A percentile compares a stretch with the other conserved stretches of the same genome.
Evolutionary conservation across 2,888 invertebrate species (phyloP).

Genomic region (Camponotus fellah): DNA sequence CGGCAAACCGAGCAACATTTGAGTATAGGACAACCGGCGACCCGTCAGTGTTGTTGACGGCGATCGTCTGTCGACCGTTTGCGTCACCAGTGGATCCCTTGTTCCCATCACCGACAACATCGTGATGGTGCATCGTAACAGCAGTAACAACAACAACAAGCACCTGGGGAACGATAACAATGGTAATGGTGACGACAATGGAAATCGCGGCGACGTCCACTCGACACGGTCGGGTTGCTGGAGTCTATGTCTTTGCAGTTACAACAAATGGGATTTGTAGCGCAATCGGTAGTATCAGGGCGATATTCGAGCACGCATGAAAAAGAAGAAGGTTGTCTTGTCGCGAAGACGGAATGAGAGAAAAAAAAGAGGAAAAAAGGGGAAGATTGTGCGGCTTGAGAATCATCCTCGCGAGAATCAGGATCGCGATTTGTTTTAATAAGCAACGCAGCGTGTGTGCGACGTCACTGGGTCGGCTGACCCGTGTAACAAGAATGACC

Average conservation of each 20-base stretch:
- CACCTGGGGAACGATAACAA: constrained; percentile 54
- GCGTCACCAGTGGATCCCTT: constrained; percentile 43
- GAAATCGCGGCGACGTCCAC: constrained; percentile 57
- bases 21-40: constrained; percentile 80
- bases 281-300: constrained; percentile 28
- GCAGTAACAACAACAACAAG: constrained; percentile 32
- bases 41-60: constrained; percentile 74
- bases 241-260: constrained; percentile 79
- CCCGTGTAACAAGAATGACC: constrained; percentile 53
- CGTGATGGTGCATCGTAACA: constrained; percentile 27
- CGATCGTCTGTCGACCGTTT: constrained; percentile 53
- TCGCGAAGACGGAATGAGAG: not conserved
- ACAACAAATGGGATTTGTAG: constrained; percentile 77
- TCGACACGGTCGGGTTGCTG: constrained; percentile 80
- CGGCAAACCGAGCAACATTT: constrained; percentile 73
- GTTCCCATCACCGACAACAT: constrained; percentile 43
- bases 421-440: constrained; percentile 12
- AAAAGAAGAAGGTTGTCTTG: not conserved
- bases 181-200: constrained; percentile 25
- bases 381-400: constrained; percentile 18
- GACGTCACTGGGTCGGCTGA: constrained; percentile 58
- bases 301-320: constrained; percentile 24
- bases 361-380: not conserved
- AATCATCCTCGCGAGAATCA: constrained; percentile 31
- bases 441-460: constrained; percentile 20